phyloP scores from a whole-genome alignment of 2,113 vertebrate species.

The Desmodus rotundus region DNA sequence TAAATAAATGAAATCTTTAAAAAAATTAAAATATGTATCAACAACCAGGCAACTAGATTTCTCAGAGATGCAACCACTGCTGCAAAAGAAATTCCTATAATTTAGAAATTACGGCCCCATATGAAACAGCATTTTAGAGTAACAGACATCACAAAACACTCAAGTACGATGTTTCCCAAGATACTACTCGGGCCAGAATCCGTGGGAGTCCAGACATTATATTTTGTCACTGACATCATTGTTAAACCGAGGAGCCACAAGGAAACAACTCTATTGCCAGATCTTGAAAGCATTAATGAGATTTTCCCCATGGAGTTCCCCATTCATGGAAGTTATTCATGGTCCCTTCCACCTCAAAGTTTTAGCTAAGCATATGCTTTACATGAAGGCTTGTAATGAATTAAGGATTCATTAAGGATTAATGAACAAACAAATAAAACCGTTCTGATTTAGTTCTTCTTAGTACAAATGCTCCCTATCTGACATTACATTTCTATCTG shows the following conservation, averaged over 20 bases:
- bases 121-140: not conserved
- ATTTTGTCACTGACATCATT: not conserved
- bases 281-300: not conserved
- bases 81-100: not conserved
- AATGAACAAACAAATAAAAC: not conserved
- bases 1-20: too few species aligned
- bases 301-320: not conserved
- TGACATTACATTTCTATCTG: not conserved
- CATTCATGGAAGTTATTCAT: not conserved
- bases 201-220: not conserved
- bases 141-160: not conserved
- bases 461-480: not conserved
- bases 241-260: not conserved
- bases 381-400: not conserved
- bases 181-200: not conserved
- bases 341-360: not conserved
- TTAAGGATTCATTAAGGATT: not conserved
- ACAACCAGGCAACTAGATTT: not conserved
- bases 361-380: not conserved
- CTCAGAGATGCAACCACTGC: not conserved
- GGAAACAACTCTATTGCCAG: not conserved
- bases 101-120: not conserved
- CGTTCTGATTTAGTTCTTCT: not conserved
- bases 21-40: not conserved
- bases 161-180: not conserved